Evolutionary conservation across 2,888 invertebrate species (phyloP), one percentile per base, ranked within the genome.

Genomic region (Stenotaenia linearis): DNA sequence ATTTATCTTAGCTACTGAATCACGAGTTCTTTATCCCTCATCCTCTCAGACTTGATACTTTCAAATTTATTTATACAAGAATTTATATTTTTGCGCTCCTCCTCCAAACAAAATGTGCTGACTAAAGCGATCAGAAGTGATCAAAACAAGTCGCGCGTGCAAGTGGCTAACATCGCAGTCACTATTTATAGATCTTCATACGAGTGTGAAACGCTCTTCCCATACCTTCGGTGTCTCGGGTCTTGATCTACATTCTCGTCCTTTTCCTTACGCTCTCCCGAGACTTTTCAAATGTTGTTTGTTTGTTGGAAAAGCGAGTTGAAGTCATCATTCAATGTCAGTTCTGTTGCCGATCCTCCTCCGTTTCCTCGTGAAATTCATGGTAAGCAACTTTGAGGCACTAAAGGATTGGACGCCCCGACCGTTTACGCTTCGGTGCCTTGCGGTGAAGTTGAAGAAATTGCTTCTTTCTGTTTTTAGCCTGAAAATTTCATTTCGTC

Each of bases 301-400:
- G 69, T 69, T 69, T 69, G 69, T 69, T 69, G 25, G 23, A 69
- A 69, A 69, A 25, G 69, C 25, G 69, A 69, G 69, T 69, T 69
- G 23, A 10, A 69, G 25, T 69, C 69, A 69, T 69, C 69, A 69
- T 69, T 69, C 69, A 69, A 69, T 69, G 69, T 69, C 69, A 69
- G 25, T 28, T 69, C 69, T 10, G 25, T 69, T 69, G 69, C 25
- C 69, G 69, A 69, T 28, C 25, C 69, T 28, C 69, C 28, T 69
- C 28, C 12, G 9, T 69, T 69, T 69, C 25, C 69, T 69, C 69
- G n/a, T 28, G 69, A 61, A 69, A 69, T 69, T 69, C 69, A 69
- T 69, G 69, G 69, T 69, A 25, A 69, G 69, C 69, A 69, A 69
- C 69, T 69, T 69, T 69, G 69, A 69, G 69, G 69, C 69, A 69